Evolutionary conservation across 2,797 vertebrate species (phyloP).

Genomic region (Harpagifer antarcticus): DNA sequence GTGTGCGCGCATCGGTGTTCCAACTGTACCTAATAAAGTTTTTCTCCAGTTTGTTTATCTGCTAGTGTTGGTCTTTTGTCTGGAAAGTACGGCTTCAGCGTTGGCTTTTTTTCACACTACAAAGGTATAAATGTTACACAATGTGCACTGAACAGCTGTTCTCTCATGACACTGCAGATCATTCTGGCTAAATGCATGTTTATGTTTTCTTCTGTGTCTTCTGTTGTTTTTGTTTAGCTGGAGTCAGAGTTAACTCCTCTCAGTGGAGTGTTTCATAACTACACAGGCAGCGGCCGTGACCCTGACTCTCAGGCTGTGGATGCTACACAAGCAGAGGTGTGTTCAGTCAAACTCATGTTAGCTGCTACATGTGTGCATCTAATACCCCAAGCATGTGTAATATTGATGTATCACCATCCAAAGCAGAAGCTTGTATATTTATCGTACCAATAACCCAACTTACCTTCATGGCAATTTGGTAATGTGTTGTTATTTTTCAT

Average conservation of each 20-base stretch:
- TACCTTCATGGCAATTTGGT: neutral
- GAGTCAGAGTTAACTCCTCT: slow-evolving; percentile 65
- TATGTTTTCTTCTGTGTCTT: neutral
- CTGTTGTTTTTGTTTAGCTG: slow-evolving; percentile 58
- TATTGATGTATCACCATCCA: neutral
- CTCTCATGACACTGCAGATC: neutral
- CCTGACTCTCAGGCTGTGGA: slow-evolving; percentile 67
- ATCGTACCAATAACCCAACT: neutral
- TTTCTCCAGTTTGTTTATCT: slow-evolving; percentile 76
- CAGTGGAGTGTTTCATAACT: slow-evolving; percentile 69
- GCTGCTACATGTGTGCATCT: neutral
- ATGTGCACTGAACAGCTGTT: neutral
- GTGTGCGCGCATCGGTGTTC: neutral
- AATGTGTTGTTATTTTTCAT: neutral
- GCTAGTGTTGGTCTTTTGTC: slow-evolving; percentile 71
- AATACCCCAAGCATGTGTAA: neutral
- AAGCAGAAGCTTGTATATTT: neutral
- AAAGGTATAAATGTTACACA: slow-evolving; percentile 47
- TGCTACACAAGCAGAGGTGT: slow-evolving; percentile 69
- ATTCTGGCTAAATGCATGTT: neutral
- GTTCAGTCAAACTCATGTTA: neutral
- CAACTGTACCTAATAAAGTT: neutral
- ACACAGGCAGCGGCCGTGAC: slow-evolving; percentile 72
- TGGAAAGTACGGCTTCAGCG: slow-evolving; percentile 61
- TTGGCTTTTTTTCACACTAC: slow-evolving; percentile 65